Conservation (phyloP, 2,113 vertebrate genomes). For the Caranx ignobilis region DNA sequence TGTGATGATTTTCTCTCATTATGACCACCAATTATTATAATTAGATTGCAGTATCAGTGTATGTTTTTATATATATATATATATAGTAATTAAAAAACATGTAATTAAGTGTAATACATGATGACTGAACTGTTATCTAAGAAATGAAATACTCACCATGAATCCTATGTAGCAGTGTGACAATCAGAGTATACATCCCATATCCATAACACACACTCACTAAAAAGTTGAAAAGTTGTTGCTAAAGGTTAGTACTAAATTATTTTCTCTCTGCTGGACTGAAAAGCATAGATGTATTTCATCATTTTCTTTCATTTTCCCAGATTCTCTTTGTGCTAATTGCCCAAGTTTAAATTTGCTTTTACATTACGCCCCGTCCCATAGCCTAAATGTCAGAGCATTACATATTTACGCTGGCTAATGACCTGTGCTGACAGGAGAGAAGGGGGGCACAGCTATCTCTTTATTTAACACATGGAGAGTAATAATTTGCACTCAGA, state of each 20-base stretch:
- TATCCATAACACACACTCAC: conserved; percentile 11
- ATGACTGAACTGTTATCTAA: conserved; percentile 2
- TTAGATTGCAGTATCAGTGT: background rate
- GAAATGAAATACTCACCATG: conserved; percentile 18
- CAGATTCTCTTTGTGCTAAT: conserved; percentile 33
- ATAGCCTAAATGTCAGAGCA: conserved; percentile 61
- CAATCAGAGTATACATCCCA: conserved; percentile 19
- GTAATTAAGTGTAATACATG: conserved; percentile 23
- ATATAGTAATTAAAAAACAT: conserved; percentile 6
- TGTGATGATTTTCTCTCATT: background rate
- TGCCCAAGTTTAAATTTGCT: conserved; percentile 39
- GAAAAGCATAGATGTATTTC: conserved; percentile 15
- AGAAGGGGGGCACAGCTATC: conserved; percentile 33
- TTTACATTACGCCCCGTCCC: conserved; percentile 17
- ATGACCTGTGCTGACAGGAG: conserved; percentile 65
- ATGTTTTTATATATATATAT: background rate
- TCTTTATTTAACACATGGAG: conserved; percentile 67
- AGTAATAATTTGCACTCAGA: conserved; percentile 76
- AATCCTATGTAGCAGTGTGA: conserved; percentile 33
- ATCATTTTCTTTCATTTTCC: conserved; percentile 24
- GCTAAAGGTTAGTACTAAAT: conserved; percentile 47
- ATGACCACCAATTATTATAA: background rate
- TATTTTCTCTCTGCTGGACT: conserved; percentile 31
- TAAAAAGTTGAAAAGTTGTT: background rate
- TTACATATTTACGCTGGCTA: conserved; percentile 65